A percentile compares a stretch with the other conserved stretches of the same genome.
Conservation (phyloP, 2,888 invertebrate genomes). For the Cerastoderma edule region DNA sequence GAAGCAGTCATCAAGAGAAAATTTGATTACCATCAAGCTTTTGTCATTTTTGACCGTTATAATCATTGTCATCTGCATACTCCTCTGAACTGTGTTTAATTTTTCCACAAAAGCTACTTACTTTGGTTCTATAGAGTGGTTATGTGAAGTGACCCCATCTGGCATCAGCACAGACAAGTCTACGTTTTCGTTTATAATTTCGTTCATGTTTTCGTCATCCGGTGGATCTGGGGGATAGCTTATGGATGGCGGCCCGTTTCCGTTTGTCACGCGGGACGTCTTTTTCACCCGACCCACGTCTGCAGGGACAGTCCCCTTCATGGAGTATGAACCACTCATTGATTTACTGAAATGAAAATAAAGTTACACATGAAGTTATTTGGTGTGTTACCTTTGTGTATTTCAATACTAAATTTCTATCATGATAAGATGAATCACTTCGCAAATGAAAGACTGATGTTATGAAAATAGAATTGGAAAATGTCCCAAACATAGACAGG, state of each 20-base stretch:
- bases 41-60: no score
- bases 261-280: slow-evolving; percentile 60
- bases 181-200: slow-evolving; percentile 69
- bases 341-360: slow-evolving; percentile 68
- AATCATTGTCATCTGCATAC: no score
- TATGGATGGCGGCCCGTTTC: slow-evolving; percentile 67
- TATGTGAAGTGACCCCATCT: slow-evolving; percentile 48
- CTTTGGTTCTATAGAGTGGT: slow-evolving; percentile 68
- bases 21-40: no score
- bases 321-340: slow-evolving; percentile 70
- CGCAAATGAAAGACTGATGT: no score
- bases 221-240: slow-evolving; percentile 67
- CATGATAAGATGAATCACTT: no score
- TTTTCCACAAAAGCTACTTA: slow-evolving; percentile 47
- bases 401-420: no score
- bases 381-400: no score
- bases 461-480: no score
- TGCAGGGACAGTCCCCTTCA: slow-evolving; percentile 65
- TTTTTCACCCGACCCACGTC: slow-evolving; percentile 55
- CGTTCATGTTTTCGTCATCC: slow-evolving; percentile 75
- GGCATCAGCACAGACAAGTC: slow-evolving; percentile 66
- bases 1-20: no score
- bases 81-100: no score
- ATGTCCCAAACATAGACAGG: no score
- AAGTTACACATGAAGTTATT: background rate